phyloP scores from a whole-genome alignment of 2,888 invertebrate genomes.

The Tinea semifulvella region DNA sequence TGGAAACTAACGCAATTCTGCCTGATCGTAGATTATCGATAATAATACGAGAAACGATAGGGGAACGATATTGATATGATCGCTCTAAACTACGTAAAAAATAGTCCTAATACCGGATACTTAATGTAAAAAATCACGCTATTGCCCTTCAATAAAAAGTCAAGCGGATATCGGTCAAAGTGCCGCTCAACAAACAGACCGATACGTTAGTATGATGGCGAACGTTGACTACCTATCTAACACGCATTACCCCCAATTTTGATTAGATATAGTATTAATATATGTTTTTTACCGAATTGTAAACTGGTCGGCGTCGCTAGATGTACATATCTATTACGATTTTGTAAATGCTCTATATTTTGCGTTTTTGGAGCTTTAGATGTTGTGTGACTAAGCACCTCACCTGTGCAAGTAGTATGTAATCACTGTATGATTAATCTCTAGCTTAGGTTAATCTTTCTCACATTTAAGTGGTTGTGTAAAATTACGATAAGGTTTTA shows the following conservation, averaged over 20 bases:
- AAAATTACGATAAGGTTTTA: constrained; percentile 6
- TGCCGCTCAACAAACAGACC: constrained; percentile 12
- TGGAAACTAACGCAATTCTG: constrained; percentile 15
- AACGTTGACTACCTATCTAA: constrained; percentile 3
- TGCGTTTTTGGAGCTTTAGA: too few relatives aligned
- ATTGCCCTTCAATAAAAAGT: constrained; percentile 12
- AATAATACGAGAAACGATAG: constrained; percentile 9
- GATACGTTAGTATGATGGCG: constrained; percentile 5
- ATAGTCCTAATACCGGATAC: background rate
- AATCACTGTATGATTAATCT: background rate
- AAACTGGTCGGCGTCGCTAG: too few relatives aligned
- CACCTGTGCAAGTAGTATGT: too few relatives aligned
- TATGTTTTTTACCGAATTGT: constrained; percentile 8
- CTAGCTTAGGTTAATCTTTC: constrained; percentile 8
- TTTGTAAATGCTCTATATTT: too few relatives aligned
- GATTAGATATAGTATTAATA: constrained; percentile 4
- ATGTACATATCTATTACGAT: too few relatives aligned
- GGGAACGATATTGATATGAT: constrained; percentile 5
- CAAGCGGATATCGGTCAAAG: constrained; percentile 12
- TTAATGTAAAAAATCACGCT: constrained; percentile 6
- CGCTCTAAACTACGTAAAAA: background rate
- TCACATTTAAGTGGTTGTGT: constrained; percentile 10
- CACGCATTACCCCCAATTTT: background rate
- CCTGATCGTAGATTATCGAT: constrained; percentile 12
- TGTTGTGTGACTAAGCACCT: too few relatives aligned